A percentile compares a stretch with the other conserved stretches of the same genome.
Conservation (phyloP, 2,797 vertebrate species). For the Sciurus carolinensis region DNA sequence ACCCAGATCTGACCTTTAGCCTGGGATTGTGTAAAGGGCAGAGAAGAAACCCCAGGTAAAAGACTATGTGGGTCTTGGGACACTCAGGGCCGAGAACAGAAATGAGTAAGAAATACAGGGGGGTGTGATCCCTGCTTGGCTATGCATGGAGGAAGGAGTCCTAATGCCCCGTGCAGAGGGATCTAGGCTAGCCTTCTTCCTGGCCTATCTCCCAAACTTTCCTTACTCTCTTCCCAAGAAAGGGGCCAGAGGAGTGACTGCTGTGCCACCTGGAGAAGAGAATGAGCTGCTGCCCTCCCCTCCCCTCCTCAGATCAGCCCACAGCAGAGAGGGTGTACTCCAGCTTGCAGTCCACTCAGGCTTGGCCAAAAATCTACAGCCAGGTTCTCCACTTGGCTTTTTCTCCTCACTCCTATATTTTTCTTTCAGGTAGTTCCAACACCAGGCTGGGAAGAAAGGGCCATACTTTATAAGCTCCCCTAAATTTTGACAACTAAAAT, state of each 20-base stretch:
- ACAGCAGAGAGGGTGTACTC: background rate
- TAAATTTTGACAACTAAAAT: constrained; percentile 52
- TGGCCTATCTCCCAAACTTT: background rate
- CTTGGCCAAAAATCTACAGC: background rate
- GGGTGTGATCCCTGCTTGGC: background rate
- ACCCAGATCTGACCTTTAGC: fast-evolving
- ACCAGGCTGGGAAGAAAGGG: background rate
- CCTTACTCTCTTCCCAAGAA: background rate
- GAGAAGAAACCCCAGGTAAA: background rate
- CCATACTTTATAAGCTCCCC: constrained; percentile 1
- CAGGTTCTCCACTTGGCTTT: background rate
- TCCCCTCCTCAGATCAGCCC: background rate
- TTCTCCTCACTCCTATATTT: background rate
- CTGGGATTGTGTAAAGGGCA: background rate
- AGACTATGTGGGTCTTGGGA: no score
- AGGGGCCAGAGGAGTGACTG: background rate
- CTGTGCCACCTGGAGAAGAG: background rate
- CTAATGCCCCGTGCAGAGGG: fast-evolving
- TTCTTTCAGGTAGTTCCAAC: constrained; percentile 58
- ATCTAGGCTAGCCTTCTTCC: background rate
- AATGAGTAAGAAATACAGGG: background rate
- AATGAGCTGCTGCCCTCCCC: background rate
- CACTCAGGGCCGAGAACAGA: background rate
- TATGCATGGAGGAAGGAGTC: background rate
- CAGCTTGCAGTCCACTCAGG: background rate